Conservation (phyloP, 2,113 vertebrate genomes). For the Tupaia tana region DNA sequence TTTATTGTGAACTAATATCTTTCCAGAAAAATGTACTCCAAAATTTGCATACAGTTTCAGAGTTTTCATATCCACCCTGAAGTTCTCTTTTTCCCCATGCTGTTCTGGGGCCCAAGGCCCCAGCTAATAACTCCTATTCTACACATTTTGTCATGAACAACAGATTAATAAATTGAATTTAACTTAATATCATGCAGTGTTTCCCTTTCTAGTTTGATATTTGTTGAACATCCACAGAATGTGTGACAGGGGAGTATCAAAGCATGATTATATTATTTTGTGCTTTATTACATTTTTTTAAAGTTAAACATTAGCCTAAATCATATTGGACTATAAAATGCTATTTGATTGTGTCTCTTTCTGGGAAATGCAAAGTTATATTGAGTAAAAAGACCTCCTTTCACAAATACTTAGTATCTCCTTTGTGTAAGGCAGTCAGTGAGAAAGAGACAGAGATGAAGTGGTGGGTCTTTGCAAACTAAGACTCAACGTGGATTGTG, state of each 20-base stretch:
- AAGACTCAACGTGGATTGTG: constrained; percentile 3
- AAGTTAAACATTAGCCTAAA: neutral
- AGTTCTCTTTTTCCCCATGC: neutral
- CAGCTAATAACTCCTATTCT: neutral
- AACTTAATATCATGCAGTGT: neutral
- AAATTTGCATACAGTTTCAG: neutral
- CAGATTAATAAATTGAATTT: neutral
- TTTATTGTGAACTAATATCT: neutral
- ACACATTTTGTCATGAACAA: neutral
- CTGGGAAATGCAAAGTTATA: neutral
- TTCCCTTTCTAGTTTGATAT: constrained; percentile 7
- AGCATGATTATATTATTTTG: neutral
- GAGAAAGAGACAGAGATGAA: neutral
- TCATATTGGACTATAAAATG: neutral
- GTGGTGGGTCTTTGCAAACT: neutral
- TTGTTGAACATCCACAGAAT: neutral
- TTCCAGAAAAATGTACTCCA: neutral
- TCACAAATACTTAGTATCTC: constrained; percentile 20
- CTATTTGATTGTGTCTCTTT: neutral
- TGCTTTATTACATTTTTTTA: neutral
- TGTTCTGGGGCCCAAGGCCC: neutral
- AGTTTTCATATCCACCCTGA: neutral
- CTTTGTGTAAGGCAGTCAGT: neutral
- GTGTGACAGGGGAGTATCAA: neutral
- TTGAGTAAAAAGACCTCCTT: neutral